phyloP scores from a whole-genome alignment of 2,888 invertebrate species.

The Hybos culiciformis region DNA sequence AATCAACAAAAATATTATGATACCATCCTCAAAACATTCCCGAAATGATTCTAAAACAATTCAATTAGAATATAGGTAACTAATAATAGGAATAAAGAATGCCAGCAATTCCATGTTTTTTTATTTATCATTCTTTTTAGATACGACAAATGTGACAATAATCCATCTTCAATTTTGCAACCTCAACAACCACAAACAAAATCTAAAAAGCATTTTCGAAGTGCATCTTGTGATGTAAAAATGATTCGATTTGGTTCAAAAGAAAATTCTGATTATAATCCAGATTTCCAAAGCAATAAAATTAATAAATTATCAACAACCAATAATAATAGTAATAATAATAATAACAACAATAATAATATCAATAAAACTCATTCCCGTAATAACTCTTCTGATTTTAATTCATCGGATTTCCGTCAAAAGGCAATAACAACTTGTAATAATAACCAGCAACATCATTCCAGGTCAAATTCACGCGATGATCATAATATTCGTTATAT shows the following conservation, averaged over 20 bases:
- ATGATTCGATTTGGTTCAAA: slow-evolving; percentile 34
- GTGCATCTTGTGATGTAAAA: slow-evolving; percentile 36
- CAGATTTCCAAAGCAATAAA: slow-evolving; percentile 15
- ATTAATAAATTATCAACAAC: slow-evolving; percentile 12
- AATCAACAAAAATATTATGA: slow-evolving; percentile 28
- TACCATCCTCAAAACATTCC: slow-evolving; percentile 42
- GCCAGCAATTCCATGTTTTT: neutral
- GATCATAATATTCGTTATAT: slow-evolving; percentile 32
- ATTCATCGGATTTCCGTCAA: slow-evolving; percentile 23
- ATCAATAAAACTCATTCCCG: slow-evolving; percentile 33
- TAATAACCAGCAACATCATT: too few species aligned
- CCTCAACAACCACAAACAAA: slow-evolving; percentile 26
- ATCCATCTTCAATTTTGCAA: slow-evolving; percentile 14
- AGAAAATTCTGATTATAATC: slow-evolving; percentile 18
- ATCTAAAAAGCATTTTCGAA: slow-evolving; percentile 35
- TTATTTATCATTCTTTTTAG: slow-evolving; percentile 16
- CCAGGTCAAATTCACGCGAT: slow-evolving; percentile 29
- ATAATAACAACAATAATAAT: slow-evolving; percentile 14
- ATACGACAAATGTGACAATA: slow-evolving; percentile 30
- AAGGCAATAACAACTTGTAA: too few species aligned
- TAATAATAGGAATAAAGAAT: too few species aligned
- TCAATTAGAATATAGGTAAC: slow-evolving; percentile 44
- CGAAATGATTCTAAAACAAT: slow-evolving; percentile 51
- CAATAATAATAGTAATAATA: slow-evolving; percentile 19
- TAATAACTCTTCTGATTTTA: slow-evolving; percentile 36